These are phyloP conservation scores for Nebria salina DNA, from an alignment of 2,888 invertebrate genomes.

Conservation along the genomic window DNA sequence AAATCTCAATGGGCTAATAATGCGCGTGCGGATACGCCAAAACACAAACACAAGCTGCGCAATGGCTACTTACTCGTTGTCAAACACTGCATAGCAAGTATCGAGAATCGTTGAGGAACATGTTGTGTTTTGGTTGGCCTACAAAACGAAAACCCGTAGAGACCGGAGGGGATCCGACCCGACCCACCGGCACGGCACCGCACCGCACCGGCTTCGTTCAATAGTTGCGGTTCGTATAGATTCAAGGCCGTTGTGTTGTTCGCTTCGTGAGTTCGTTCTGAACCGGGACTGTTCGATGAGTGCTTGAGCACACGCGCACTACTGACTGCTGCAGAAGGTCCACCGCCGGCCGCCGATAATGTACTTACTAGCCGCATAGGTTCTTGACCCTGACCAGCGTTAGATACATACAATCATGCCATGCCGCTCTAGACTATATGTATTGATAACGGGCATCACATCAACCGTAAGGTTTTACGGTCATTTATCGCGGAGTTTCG, in stretches of 20 bases:
- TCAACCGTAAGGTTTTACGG: neutral
- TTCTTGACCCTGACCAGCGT: slow-evolving; percentile 20
- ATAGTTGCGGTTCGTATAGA: slow-evolving; percentile 1
- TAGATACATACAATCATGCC: slow-evolving; percentile 3
- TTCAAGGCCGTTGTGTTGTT: neutral
- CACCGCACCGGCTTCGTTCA: neutral
- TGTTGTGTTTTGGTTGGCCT: neutral
- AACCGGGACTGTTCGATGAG: slow-evolving; percentile 1
- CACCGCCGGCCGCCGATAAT: slow-evolving; percentile 1
- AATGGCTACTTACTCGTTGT: neutral
- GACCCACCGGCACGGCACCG: neutral
- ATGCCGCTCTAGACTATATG: neutral
- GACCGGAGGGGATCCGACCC: neutral
- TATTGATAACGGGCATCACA: neutral
- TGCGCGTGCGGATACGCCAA: neutral
- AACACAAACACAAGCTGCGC: neutral
- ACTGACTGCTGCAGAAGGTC: neutral
- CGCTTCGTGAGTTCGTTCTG: slow-evolving; percentile 1
- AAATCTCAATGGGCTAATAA: neutral
- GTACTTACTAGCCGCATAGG: slow-evolving; percentile 5
- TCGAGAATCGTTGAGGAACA: neutral
- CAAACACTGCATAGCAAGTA: neutral
- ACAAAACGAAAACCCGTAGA: neutral
- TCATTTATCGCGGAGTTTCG: neutral
- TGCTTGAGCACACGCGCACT: neutral